phyloP scores from a whole-genome alignment of 2,113 vertebrate species.

The Corythornis vintsioides region DNA sequence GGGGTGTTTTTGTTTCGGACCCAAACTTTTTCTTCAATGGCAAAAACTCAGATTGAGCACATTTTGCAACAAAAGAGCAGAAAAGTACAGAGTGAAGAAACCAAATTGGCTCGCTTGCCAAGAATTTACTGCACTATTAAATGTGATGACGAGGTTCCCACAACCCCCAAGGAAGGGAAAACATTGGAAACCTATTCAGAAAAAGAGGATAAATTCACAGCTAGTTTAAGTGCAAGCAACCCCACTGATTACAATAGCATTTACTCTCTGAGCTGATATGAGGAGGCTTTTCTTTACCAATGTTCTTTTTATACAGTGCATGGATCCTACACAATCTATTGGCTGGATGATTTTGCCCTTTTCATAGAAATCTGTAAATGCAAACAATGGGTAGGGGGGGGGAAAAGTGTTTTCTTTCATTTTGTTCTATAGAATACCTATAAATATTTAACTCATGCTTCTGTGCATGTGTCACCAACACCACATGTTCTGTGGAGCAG shows the following conservation, averaged over 20 bases:
- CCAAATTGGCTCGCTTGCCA: background rate
- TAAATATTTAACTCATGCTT: background rate
- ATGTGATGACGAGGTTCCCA: background rate
- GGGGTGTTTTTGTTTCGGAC: background rate
- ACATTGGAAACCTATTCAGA: background rate
- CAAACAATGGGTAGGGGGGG: background rate
- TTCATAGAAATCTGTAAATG: background rate
- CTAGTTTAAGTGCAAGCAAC: background rate
- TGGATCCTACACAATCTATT: background rate
- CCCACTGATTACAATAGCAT: background rate
- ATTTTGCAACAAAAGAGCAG: conserved; percentile 58
- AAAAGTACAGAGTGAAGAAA: conserved; percentile 61
- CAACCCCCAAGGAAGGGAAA: background rate
- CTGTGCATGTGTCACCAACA: background rate
- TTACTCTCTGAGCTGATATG: background rate
- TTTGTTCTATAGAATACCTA: background rate
- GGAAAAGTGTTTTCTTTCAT: background rate
- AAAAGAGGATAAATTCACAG: background rate
- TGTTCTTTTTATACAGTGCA: fast-evolving
- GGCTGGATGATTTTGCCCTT: background rate
- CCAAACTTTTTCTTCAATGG: background rate
- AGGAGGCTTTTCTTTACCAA: background rate
- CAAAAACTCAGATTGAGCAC: background rate
- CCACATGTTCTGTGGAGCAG: background rate
- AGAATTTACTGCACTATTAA: background rate